phyloP scores from a whole-genome alignment of 2,113 vertebrate genomes.

The Vombatus ursinus region DNA sequence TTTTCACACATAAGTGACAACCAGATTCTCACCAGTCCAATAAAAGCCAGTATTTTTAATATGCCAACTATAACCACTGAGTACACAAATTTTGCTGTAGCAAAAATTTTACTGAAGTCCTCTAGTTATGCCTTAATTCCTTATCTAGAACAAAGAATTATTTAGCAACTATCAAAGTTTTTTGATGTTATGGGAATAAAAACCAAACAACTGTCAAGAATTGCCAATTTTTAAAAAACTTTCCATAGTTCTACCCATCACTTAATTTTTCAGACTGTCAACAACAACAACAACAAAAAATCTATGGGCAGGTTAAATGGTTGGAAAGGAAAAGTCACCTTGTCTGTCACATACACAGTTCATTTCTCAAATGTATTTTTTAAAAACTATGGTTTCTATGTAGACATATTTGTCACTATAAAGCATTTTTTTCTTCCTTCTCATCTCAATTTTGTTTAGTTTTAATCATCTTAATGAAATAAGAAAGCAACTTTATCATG shows the following conservation, averaged over 20 bases:
- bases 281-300: not conserved
- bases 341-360: not conserved
- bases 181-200: not conserved
- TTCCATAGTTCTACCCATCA: not conserved
- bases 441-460: not conserved
- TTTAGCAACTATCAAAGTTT: conserved; percentile 29
- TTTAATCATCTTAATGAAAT: conserved; percentile 21
- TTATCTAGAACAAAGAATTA: conserved; percentile 43
- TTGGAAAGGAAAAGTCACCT: not conserved
- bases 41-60: conserved; percentile 11
- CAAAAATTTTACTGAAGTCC: not conserved
- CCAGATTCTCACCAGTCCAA: conserved; percentile 10
- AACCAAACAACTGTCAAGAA: conserved; percentile 29
- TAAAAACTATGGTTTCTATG: conserved; percentile 27
- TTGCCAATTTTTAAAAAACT: conserved; percentile 7
- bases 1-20: not conserved
- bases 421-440: not conserved
- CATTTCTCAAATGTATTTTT: not conserved
- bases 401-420: not conserved
- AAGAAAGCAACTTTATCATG: conserved; percentile 1
- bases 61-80: conserved; percentile 18
- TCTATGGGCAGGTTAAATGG: not conserved
- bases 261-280: conserved; percentile 4
- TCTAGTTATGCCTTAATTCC: not conserved
- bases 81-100: conserved; percentile 29